These are phyloP conservation scores for Scyliorhinus canicula DNA, from an alignment of 2,797 vertebrate genomes.

Conservation along the genomic window DNA sequence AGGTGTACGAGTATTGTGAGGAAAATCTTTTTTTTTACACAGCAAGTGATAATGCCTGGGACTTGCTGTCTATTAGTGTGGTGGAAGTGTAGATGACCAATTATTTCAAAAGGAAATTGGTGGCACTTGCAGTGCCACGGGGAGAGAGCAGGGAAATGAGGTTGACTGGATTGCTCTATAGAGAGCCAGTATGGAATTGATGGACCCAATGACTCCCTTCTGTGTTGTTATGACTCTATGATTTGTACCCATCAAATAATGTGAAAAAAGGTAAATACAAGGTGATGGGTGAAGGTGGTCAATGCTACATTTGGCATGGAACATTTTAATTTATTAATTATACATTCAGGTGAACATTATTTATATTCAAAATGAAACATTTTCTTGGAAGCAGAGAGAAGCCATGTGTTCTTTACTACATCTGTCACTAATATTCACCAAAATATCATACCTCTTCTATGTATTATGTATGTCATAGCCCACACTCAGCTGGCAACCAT, in stretches of 20 bases:
- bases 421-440: neutral
- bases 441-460: neutral
- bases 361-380: neutral
- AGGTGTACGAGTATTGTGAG: neutral
- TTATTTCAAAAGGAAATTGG: neutral
- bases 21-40: neutral
- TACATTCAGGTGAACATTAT: neutral
- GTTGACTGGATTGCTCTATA: neutral
- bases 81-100: too few species aligned
- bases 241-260: neutral
- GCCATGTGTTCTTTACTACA: neutral
- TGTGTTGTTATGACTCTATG: neutral
- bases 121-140: neutral
- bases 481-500: neutral
- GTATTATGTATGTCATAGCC: neutral
- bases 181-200: neutral
- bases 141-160: neutral
- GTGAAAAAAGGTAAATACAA: neutral
- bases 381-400: neutral
- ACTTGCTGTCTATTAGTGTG: neutral
- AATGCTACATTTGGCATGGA: neutral
- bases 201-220: neutral
- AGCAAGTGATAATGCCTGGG: neutral
- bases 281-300: neutral
- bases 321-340: neutral